Conservation (phyloP, 2,113 vertebrate genomes). For the Bubalus kerabau region DNA sequence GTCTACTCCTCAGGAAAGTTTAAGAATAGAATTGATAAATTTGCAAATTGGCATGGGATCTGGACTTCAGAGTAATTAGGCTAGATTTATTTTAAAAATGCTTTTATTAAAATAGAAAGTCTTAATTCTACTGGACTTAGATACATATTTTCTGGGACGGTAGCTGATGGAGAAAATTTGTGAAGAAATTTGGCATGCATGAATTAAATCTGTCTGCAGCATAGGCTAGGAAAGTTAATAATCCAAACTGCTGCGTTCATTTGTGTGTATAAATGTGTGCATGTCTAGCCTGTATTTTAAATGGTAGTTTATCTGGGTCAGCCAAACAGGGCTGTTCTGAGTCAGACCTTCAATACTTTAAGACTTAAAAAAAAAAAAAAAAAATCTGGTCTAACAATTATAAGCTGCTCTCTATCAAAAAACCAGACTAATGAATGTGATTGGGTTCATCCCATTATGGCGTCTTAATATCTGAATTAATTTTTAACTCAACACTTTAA, state of each 20-base stretch:
- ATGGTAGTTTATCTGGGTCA: background rate
- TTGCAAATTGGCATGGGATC: slow-evolving; percentile 4
- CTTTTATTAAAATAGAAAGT: slow-evolving; percentile 54
- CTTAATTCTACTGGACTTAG: background rate
- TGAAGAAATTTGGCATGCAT: slow-evolving; percentile 4
- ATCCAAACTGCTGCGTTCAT: background rate
- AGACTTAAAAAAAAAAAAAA: background rate
- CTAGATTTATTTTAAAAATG: slow-evolving; percentile 29
- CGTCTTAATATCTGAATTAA: background rate
- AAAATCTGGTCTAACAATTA: background rate
- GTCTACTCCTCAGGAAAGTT: background rate
- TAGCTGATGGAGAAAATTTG: slow-evolving; percentile 18
- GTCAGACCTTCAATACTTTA: background rate
- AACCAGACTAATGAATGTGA: background rate
- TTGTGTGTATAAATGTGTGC: background rate
- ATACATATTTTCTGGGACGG: background rate
- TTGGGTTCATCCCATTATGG: background rate
- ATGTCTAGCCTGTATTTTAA: background rate
- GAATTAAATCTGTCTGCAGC: slow-evolving; percentile 26
- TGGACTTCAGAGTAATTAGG: slow-evolving; percentile 32
- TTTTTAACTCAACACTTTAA: slow-evolving; percentile 19
- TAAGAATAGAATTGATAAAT: slow-evolving; percentile 12
- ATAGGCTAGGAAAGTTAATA: background rate
- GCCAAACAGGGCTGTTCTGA: background rate
- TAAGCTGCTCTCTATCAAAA: background rate